Percentiles rank a stretch among this genome's conserved stretches.
phyloP scores from a whole-genome alignment of 2,888 invertebrate genomes.

The Agrochola litura region DNA sequence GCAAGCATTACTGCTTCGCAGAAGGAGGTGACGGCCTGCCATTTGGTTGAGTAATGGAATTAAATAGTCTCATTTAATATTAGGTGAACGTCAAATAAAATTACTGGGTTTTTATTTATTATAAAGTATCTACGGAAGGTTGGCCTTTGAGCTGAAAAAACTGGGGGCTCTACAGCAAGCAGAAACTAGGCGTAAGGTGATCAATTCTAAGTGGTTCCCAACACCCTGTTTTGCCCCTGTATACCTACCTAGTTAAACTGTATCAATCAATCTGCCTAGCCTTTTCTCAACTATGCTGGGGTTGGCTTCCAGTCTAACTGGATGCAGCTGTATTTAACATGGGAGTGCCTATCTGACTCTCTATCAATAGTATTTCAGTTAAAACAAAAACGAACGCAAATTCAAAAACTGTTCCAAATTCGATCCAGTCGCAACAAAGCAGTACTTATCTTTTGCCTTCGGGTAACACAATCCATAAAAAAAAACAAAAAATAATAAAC shows the following conservation, averaged over 20 bases:
- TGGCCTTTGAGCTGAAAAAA: too few relatives aligned
- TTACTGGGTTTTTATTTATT: not conserved
- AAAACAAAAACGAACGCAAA: not conserved
- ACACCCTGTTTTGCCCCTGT: too few relatives aligned
- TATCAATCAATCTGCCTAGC: too few relatives aligned
- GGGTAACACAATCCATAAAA: slow-evolving; percentile 29
- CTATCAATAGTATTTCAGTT: not conserved
- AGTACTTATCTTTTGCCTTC: slow-evolving; percentile 1
- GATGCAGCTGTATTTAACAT: too few relatives aligned
- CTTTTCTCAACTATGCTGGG: too few relatives aligned
- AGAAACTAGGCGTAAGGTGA: not conserved
- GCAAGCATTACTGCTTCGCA: too few relatives aligned
- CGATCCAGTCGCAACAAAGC: slow-evolving; percentile 20
- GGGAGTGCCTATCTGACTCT: too few relatives aligned
- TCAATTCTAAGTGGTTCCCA: not conserved
- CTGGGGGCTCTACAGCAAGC: not conserved
- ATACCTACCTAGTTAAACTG: too few relatives aligned
- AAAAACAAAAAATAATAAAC: slow-evolving; percentile 34
- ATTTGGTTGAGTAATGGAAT: not conserved
- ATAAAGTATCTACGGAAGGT: not conserved
- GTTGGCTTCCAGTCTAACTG: too few relatives aligned
- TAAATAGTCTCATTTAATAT: not conserved
- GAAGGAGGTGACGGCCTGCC: too few relatives aligned
- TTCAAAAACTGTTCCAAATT: slow-evolving; percentile 22
- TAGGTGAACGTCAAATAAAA: not conserved